Percentiles rank a stretch among this genome's conserved stretches.
phyloP scores from a whole-genome alignment of 1,140 invertebrate genomes.

The Zaprionus kolodkinae region DNA sequence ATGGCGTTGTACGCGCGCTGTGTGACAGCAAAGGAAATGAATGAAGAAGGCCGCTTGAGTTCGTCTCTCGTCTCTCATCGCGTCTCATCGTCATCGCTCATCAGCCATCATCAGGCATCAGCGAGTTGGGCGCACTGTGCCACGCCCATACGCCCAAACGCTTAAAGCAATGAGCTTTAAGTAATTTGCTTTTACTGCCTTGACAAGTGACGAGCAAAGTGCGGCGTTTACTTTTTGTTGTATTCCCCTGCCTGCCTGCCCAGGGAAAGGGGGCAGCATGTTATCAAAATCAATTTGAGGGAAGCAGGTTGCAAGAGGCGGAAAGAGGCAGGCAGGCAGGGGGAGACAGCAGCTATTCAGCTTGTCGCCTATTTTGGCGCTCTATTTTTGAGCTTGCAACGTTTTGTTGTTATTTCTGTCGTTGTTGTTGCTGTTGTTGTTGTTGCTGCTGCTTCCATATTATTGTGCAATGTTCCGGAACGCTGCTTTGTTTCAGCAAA shows the following conservation, averaged over 20 bases:
- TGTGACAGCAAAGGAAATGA: constrained; percentile 58
- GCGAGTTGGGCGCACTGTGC: constrained; percentile 3
- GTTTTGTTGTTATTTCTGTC: constrained; percentile 32
- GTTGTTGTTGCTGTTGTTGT: constrained; percentile 30
- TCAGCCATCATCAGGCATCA: constrained; percentile 47
- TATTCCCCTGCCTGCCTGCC: not conserved
- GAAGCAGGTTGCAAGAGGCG: not conserved
- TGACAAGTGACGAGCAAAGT: constrained; percentile 79
- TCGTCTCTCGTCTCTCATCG: not conserved
- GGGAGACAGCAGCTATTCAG: constrained; percentile 1
- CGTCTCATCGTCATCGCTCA: constrained; percentile 24
- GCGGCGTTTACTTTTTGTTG: constrained; percentile 50
- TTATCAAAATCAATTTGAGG: constrained; percentile 78
- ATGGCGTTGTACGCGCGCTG: not conserved
- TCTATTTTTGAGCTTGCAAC: constrained; percentile 76
- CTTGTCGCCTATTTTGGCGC: constrained; percentile 74
- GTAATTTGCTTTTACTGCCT: constrained; percentile 78
- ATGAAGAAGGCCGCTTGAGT: constrained; percentile 44
- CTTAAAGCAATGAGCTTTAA: constrained; percentile 82
- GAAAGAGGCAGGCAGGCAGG: not conserved
- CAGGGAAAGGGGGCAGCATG: not conserved
- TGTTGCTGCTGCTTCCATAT: constrained; percentile 40
- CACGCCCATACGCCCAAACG: constrained; percentile 39
- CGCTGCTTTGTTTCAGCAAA: constrained; percentile 78
- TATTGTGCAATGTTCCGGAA: constrained; percentile 83